Conservation (phyloP, 2,888 invertebrate genomes). For the Megamerina dolium region DNA sequence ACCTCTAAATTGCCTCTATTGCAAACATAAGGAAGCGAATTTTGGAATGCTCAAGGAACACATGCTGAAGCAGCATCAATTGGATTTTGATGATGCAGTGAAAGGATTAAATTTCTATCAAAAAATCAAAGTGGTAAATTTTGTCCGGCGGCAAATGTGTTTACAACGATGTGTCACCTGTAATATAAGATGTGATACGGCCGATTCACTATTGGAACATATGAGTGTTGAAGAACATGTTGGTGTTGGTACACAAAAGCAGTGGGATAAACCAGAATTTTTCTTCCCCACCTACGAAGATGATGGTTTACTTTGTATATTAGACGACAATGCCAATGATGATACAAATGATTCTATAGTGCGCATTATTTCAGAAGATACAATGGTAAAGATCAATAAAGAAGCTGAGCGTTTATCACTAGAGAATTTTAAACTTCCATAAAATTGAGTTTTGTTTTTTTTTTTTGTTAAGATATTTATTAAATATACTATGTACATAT, state of each 20-base stretch:
- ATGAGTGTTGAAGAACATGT: slow-evolving; percentile 63
- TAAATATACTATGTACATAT: not conserved
- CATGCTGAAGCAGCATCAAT: slow-evolving; percentile 68
- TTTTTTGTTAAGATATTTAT: not conserved
- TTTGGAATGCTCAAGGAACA: slow-evolving; percentile 64
- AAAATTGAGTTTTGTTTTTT: not conserved
- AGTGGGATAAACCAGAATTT: slow-evolving; percentile 83
- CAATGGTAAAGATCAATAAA: slow-evolving; percentile 39
- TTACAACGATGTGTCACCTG: slow-evolving; percentile 69
- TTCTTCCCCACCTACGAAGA: slow-evolving; percentile 91
- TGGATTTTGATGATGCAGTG: slow-evolving; percentile 65
- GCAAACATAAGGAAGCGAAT: slow-evolving; percentile 59
- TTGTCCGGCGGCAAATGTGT: slow-evolving; percentile 73
- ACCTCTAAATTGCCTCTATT: slow-evolving; percentile 74
- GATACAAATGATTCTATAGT: slow-evolving; percentile 41
- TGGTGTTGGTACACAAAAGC: slow-evolving; percentile 54
- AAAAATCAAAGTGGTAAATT: slow-evolving; percentile 85
- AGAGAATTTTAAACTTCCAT: slow-evolving; percentile 34
- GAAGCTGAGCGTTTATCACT: slow-evolving; percentile 46
- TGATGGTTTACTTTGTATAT: slow-evolving; percentile 77
- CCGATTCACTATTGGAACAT: slow-evolving; percentile 60
- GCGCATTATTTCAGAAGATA: slow-evolving; percentile 45
- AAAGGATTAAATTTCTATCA: slow-evolving; percentile 66
- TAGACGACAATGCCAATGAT: slow-evolving; percentile 65
- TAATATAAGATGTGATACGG: slow-evolving; percentile 55